Conservation (phyloP, 2,888 invertebrate genomes). For the Meghimatium bilineatum region DNA sequence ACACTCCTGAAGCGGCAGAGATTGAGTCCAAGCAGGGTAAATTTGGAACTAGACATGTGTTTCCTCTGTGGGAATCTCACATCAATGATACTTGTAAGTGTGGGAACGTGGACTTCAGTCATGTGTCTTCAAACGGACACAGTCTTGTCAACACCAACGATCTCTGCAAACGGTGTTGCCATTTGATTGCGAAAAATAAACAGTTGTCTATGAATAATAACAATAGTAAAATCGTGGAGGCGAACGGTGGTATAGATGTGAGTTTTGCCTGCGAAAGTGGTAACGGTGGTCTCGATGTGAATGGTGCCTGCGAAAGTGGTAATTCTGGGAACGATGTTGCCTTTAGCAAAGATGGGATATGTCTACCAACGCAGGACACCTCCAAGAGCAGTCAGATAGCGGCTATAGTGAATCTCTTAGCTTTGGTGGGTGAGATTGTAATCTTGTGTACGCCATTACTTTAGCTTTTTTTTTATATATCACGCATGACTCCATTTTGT, state of each 20-base stretch:
- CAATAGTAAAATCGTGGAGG: not conserved
- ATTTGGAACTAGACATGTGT: slow-evolving; percentile 34
- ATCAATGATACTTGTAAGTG: slow-evolving; percentile 17
- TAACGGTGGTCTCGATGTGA: not conserved
- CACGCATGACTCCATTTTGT: too few species aligned
- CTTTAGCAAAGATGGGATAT: not conserved
- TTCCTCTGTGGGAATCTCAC: slow-evolving; percentile 52
- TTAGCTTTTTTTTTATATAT: too few species aligned
- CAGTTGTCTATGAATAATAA: slow-evolving; percentile 16
- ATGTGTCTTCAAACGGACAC: slow-evolving; percentile 2
- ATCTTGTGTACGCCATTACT: not conserved
- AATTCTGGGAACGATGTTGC: not conserved
- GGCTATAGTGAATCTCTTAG: slow-evolving; percentile 51
- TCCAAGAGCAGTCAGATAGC: slow-evolving; percentile 37
- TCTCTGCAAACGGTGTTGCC: slow-evolving; percentile 32
- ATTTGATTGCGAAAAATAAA: slow-evolving; percentile 14
- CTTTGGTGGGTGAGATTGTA: slow-evolving; percentile 33
- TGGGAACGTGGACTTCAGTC: not conserved
- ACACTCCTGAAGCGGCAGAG: slow-evolving; percentile 46
- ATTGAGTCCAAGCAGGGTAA: slow-evolving; percentile 42
- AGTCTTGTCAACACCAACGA: not conserved
- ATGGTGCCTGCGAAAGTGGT: not conserved
- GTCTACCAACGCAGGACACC: not conserved
- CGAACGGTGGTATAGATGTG: not conserved
- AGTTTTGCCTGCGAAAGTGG: not conserved